A percentile compares a stretch with the other conserved stretches of the same genome.
phyloP scores from a whole-genome alignment of 2,888 invertebrate genomes.

The Drosophila recens region DNA sequence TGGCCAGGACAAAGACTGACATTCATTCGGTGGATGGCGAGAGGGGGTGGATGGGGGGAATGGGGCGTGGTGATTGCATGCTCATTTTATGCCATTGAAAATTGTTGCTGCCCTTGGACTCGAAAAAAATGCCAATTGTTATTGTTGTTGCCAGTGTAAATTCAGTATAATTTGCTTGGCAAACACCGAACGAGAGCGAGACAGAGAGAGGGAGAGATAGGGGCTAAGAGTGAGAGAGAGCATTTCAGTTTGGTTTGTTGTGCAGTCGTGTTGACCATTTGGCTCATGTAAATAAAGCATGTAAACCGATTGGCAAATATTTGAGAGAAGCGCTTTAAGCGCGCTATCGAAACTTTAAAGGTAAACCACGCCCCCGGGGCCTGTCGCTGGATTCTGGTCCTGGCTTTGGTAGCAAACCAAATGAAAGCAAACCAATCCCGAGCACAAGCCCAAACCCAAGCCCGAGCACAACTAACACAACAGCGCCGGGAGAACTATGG shows the following conservation, averaged over 20 bases:
- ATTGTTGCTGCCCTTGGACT: conserved; percentile 44
- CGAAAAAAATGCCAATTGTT: conserved; percentile 54
- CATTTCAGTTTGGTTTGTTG: conserved; percentile 43
- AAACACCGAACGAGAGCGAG: conserved; percentile 45
- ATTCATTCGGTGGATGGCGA: background rate
- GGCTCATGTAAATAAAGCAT: conserved; percentile 78
- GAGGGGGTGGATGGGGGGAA: background rate
- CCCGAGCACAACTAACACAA: conserved; percentile 34
- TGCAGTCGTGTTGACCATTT: conserved; percentile 71
- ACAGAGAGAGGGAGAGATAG: background rate
- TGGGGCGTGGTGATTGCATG: conserved; percentile 39
- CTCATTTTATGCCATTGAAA: conserved; percentile 50
- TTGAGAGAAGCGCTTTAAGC: conserved; percentile 66
- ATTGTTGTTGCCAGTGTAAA: conserved; percentile 47
- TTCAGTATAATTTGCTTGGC: conserved; percentile 73
- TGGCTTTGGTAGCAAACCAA: conserved; percentile 1
- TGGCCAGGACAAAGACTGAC: conserved; percentile 6
- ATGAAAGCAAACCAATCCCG: conserved; percentile 18
- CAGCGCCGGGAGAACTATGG: conserved; percentile 49
- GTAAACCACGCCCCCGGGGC: background rate
- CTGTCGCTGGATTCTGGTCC: background rate
- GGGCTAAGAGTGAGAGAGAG: background rate
- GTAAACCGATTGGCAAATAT: conserved; percentile 75
- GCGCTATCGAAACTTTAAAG: conserved; percentile 61
- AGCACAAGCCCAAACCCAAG: background rate